These are phyloP conservation scores for Phytoseiulus persimilis DNA, from an alignment of 2,888 invertebrate species.

Conservation along the genomic window DNA sequence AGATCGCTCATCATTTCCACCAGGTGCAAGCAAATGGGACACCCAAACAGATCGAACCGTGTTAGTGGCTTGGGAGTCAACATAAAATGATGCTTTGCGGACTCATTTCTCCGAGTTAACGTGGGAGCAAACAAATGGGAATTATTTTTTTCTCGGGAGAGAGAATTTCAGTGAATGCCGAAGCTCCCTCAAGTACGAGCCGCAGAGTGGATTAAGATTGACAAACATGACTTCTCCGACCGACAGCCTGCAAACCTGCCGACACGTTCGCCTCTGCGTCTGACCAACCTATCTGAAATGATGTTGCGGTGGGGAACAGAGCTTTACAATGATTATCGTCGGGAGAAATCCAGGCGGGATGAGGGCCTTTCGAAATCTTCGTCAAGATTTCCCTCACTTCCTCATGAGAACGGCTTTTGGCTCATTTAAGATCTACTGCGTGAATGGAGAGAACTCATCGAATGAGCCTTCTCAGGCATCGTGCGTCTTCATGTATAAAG, in stretches of 20 bases:
- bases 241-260: neutral
- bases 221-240: neutral
- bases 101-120: neutral
- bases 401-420: neutral
- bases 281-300: neutral
- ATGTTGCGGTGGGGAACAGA: neutral
- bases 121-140: neutral
- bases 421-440: too few species aligned
- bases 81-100: neutral
- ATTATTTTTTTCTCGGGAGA: neutral
- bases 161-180: too few species aligned
- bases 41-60: neutral
- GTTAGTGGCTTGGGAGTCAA: neutral
- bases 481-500: neutral
- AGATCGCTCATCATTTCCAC: neutral
- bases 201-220: neutral
- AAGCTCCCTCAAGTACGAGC: too few species aligned
- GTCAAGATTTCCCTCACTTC: neutral
- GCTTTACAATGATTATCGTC: neutral
- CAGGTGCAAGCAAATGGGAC: neutral
- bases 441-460: neutral
- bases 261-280: neutral
- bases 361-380: too few species aligned
- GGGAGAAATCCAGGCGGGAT: neutral
- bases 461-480: neutral